Base-by-base conservation (phyloP, 2,888 invertebrate genomes). In the Margaritifera margaritifera region DNA sequence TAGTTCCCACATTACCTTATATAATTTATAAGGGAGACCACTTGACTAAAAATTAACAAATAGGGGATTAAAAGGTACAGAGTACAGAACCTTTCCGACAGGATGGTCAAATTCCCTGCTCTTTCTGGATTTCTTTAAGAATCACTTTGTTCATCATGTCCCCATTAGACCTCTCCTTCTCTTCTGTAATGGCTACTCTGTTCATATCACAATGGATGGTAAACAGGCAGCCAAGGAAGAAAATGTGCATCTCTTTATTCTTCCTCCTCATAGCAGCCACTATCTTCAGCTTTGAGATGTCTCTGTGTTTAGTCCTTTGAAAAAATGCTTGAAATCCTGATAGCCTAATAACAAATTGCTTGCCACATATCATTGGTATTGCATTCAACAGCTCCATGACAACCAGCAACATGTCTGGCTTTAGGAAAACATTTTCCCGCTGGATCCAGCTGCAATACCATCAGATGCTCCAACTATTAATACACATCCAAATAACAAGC, bases 231-330 rank as follows among this genome's bases (percentile, higher is more conserved):
- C 68, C 4, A 60, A 61, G 20, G 22, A 63, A 24, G 65, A 69
- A 20, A 54, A 73, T 62, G 54, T 70, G 2, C 62, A 70, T 56
- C 42, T 70, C 19, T 72, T 69, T 69, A 68, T 72, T 19, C 25
- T 75, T 24, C 68, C 68, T 20, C 69, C 71, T 20, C 72, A 72
- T 52, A 66, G 52, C 27, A 75, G 71, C 57, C 75, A 72, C 22
- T 31, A 57, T 19, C 63, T 73, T 8, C 72, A 71, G 51, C 72
- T 71, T 22, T 51, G 67, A 6, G 67, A 68, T 71, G 70, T 73
- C 24, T 66, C 66, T 25, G 72, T 75, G 20, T 72, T 75, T 25
- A 67, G 71, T 51, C 65, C 72, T 20, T 72, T 75, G 56, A 73
- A 72, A 57, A 66, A 63, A 50, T 56, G 59, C 59, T 31, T 71